A percentile compares a stretch with the other conserved stretches of the same genome.
These are phyloP conservation scores for Chloebia gouldiae DNA, from an alignment of 2,113 vertebrate species.

Conservation along the genomic window DNA sequence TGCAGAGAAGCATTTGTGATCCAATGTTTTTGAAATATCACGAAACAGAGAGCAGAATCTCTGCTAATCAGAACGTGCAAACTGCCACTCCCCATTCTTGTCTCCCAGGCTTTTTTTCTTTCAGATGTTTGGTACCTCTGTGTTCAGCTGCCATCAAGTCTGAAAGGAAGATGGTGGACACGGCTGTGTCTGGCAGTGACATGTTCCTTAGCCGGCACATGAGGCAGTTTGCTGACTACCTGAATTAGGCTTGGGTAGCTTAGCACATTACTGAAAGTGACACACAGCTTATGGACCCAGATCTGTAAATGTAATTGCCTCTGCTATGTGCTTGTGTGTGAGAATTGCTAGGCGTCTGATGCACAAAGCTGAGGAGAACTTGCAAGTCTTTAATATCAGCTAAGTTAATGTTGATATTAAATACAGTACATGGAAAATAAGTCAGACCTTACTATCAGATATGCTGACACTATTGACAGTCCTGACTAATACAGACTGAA, in stretches of 20 bases:
- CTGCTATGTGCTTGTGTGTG: not conserved
- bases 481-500: not conserved
- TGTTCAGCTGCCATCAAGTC: not conserved
- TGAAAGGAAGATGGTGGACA: not conserved
- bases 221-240: slow-evolving; percentile 32
- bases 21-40: not conserved
- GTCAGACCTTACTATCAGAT: not conserved
- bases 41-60: not conserved
- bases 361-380: not conserved
- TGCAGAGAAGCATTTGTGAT: not conserved
- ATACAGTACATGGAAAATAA: not conserved
- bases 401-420: not conserved
- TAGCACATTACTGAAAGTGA: slow-evolving; percentile 31
- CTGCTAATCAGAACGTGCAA: not conserved
- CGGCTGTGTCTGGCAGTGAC: not conserved
- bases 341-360: not conserved
- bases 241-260: slow-evolving; percentile 42
- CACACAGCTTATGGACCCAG: slow-evolving; percentile 14
- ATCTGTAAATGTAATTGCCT: slow-evolving; percentile 34
- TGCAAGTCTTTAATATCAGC: not conserved
- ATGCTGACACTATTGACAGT: not conserved
- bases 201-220: slow-evolving; percentile 17
- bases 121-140: not conserved
- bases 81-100: fast-evolving
- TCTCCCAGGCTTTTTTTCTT: not conserved